Percentiles rank a stretch among this genome's conserved stretches.
phyloP scores from a whole-genome alignment of 2,797 vertebrate genomes.

The Trematomus bernacchii region DNA sequence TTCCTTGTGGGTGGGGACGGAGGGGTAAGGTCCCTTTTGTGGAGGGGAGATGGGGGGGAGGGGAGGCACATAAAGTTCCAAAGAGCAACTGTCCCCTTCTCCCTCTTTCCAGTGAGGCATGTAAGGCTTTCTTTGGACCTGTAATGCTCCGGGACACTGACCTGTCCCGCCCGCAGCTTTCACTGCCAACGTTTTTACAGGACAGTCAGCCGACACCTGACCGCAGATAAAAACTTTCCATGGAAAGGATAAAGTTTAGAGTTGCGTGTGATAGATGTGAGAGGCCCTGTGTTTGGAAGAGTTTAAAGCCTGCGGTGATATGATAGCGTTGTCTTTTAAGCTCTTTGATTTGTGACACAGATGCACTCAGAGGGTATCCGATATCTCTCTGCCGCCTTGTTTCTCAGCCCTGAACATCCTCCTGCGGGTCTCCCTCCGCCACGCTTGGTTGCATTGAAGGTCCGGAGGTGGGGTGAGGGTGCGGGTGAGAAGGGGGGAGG shows the following conservation, averaged over 20 bases:
- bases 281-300: slow-evolving; percentile 49
- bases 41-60: slow-evolving; percentile 69
- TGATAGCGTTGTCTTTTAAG: slow-evolving; percentile 43
- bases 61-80: slow-evolving; percentile 80
- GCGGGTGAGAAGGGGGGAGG: neutral
- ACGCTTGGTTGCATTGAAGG: slow-evolving; percentile 53
- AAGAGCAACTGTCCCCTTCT: slow-evolving; percentile 79
- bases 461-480: slow-evolving; percentile 47
- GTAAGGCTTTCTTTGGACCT: slow-evolving; percentile 64
- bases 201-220: slow-evolving; percentile 50
- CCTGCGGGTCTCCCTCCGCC: slow-evolving; percentile 53
- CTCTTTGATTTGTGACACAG: slow-evolving; percentile 69
- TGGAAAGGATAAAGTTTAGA: slow-evolving; percentile 8
- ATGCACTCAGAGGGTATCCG: slow-evolving; percentile 64
- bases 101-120: slow-evolving; percentile 71
- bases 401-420: slow-evolving; percentile 61
- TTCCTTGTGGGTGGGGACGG: slow-evolving; percentile 85
- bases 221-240: slow-evolving; percentile 49
- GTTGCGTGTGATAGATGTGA: slow-evolving; percentile 45
- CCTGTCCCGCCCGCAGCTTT: slow-evolving; percentile 59
- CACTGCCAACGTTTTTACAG: slow-evolving; percentile 49
- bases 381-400: slow-evolving; percentile 67
- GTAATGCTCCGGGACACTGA: slow-evolving; percentile 51
- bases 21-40: slow-evolving; percentile 83
- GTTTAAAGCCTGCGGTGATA: slow-evolving; percentile 44